Evolutionary conservation across 1,140 invertebrate genomes (phyloP).

Genomic region (Leguminivora glycinivorella): DNA sequence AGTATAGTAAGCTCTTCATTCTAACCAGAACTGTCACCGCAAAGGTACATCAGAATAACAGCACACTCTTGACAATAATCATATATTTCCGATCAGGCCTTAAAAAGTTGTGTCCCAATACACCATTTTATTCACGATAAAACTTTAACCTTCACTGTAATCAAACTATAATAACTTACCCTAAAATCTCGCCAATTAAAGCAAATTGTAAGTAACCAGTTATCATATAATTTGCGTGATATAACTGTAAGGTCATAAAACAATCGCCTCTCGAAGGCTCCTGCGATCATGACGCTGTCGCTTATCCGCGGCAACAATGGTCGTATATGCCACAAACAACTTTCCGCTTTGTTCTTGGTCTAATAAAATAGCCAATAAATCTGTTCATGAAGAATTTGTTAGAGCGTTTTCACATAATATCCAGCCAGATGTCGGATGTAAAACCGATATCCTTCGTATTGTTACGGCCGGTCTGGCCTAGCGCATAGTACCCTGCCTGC

Average conservation of each 20-base stretch:
- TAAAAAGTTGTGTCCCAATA: background rate
- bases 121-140: background rate
- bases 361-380: constrained; percentile 20
- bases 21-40: no score
- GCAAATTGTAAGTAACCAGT: background rate
- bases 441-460: no score
- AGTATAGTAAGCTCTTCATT: no score
- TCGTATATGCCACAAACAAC: constrained; percentile 26
- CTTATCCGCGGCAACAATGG: constrained; percentile 1
- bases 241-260: constrained; percentile 23
- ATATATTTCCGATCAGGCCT: no score
- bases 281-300: background rate
- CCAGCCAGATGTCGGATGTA: background rate
- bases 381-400: constrained; percentile 11
- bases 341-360: constrained; percentile 24
- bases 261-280: constrained; percentile 17
- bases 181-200: background rate
- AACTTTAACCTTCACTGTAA: background rate
- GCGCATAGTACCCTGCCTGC: no score
- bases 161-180: background rate
- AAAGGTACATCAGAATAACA: no score
- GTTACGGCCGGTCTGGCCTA: no score
- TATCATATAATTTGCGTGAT: background rate
- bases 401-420: no score
- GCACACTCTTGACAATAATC: no score